These are phyloP conservation scores for Acleris cristana DNA, from an alignment of 2,888 invertebrate genomes.

Conservation along the genomic window DNA sequence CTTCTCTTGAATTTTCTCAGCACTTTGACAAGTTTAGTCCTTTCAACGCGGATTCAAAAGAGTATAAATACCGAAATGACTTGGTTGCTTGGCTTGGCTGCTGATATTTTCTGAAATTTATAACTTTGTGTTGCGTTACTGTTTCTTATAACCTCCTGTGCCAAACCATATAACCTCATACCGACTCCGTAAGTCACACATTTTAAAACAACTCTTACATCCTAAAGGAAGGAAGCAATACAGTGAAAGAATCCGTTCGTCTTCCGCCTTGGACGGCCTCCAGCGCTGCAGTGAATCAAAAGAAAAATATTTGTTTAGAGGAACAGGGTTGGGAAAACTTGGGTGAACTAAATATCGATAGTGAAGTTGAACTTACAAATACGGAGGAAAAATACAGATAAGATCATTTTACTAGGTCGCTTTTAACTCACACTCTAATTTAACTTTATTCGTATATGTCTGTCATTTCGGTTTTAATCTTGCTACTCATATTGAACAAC, in stretches of 20 bases:
- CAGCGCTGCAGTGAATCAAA: constrained; percentile 57
- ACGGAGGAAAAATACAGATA: too few relatives aligned
- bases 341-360: constrained; percentile 13
- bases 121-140: constrained; percentile 1
- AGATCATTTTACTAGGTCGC: too few relatives aligned
- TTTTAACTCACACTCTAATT: too few relatives aligned
- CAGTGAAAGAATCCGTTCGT: constrained; percentile 52
- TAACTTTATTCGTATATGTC: too few relatives aligned
- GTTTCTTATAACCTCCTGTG: constrained; percentile 8
- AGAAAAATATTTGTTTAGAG: constrained; percentile 42
- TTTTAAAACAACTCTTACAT: constrained; percentile 49
- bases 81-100: too few relatives aligned
- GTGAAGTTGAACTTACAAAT: not conserved
- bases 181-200: constrained; percentile 38
- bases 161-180: constrained; percentile 29
- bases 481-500: too few relatives aligned
- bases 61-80: too few relatives aligned
- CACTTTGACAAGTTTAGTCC: too few relatives aligned
- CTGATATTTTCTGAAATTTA: too few relatives aligned
- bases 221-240: constrained; percentile 64
- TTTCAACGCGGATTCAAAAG: too few relatives aligned
- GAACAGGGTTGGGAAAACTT: constrained; percentile 7
- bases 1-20: too few relatives aligned
- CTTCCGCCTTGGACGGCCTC: constrained; percentile 60
- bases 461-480: too few relatives aligned